Evolutionary conservation across 2,797 vertebrate genomes (phyloP), one percentile per base, ranked within the genome.

Genomic region (Artibeus jamaicensis): DNA sequence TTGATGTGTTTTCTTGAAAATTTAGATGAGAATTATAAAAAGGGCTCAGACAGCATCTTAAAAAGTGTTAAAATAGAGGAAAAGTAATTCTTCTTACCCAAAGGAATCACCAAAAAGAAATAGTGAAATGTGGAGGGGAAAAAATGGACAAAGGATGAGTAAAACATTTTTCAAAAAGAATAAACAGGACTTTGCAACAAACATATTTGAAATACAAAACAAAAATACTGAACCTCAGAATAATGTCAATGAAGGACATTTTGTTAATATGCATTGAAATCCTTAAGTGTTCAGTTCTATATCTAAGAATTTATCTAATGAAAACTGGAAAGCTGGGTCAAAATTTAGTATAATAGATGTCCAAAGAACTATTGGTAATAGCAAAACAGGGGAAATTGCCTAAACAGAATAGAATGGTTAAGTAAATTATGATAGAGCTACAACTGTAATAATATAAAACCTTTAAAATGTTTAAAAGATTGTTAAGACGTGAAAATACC

Each of bases 91-190:
- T 70, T 91, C 22, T 76, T 70, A 87, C 6, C 22, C 24, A 92
- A 96, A 95, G 92, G 16, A 86, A 94, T 71, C 32, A 82, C 50
- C 50, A 94, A 82, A 53, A 86, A 92, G 16, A 91, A 62, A 79
- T 12, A 53, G 19, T 76, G 91, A 89, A 96, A 93, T n/a, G 14
- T 37, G 50, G 21, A 26, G 48, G 48, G 5, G 42, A 55, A n/a
- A n/a, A 73, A 90, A 62, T 74, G 29, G 48, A n/a, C 18, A 92
- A 78, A 96, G 14, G 21, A 50, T 3, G 86, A 55, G 32, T 70
- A 95, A 89, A 79, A 44, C 0, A 78, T 12, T 89, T 83, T 86
- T 29, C 24, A 84, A 86, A 91, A 37, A 55, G 62, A 90, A 86
- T 81, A 85, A 78, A 44, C 15, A 32, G 1, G 50, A 76, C 6